Evolutionary conservation across 2,797 vertebrate genomes (phyloP), one percentile per base, ranked within the genome.

Genomic region (Centropyge bicolor): DNA sequence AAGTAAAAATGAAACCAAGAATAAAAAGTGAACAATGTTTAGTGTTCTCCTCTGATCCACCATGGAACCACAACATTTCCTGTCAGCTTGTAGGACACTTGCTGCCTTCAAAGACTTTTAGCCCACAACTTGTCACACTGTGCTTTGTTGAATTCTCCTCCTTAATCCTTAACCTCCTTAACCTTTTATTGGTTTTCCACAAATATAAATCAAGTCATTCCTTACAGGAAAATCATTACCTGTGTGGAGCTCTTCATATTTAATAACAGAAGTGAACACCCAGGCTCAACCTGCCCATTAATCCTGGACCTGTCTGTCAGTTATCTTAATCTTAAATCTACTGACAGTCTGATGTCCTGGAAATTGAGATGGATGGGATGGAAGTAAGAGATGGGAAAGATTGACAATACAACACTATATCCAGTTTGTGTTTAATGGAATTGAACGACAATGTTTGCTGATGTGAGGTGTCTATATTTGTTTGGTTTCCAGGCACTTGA

Each of bases 161-260:
- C 63, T 63, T 63, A 35, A 63, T 71, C 38, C 55, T n/a, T n/a
- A n/a, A n/a, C 14, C 38, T 40, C 49, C 63, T 63, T 63, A 35
- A 63, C 55, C 16, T 46, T 76, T 76, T 36, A 56, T 48, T 78
- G 46, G 6, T 80, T 91, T 66, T 68, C 54, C 36, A 40, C 35
- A 40, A 55, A 67, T 66, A 61, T 66, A 78, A 80, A 82, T 81
- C 35, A 5, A 31, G 14, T 24, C 24, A 27, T 27, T 65, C 16
- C 65, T 67, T 0, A 52, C 19, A 52, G 69, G 56, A 82, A 66
- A 70, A 77, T 73, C 69, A 74, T 5, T 41, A 57, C n/a, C 38
- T 43, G 8, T 16, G 22, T 5, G 12, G 14, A 56, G 8, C 17
- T 65, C 3, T 38, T 63, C 14, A 43, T 48, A 49, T 73, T 69